Evolutionary conservation across 2,797 vertebrate genomes (phyloP), one percentile per base, ranked within the genome.

Genomic region (Micropoecilia bifurca): DNA sequence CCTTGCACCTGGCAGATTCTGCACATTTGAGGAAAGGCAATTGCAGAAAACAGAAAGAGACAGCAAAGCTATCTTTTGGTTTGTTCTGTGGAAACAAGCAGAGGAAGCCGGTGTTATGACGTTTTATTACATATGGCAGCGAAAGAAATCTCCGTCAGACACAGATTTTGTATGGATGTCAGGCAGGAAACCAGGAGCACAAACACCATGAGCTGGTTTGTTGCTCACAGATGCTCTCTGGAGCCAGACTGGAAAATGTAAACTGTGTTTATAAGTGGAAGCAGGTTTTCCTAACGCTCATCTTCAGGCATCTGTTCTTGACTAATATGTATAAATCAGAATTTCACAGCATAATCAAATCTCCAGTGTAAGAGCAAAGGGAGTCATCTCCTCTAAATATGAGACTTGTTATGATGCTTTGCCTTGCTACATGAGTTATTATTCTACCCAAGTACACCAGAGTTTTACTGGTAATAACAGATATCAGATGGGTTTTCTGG

Each of bases 401-500:
- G n/a, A 41, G 20, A 80, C 76, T 74, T 69, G n/a, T 77, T 83
- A 43, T 53, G 80, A 80, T 77, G 69, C 89, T 88, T 87, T 91
- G 80, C 86, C 80, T 82, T 57, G 81, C 78, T 73, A 79, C 63
- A 79, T 82, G 80, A 84, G 88, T 93, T 92, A 90, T 90, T 94
- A 93, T 93, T 93, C 92, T 66, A 73, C 79, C 83, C 86, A 74
- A 85, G 87, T 87, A 86, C 9, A 8, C 84, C 61, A 76, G 81
- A 83, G 86, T 88, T 78, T 86, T 86, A 85, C 91, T 88, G 92
- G 90, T 93, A 95, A 94, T 94, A 94, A 94, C 91, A 92, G 90
- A 95, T 94, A 93, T 95, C 93, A 93, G 92, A 93, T 92, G 91
- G 92, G 86, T 89, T 91, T 91, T 85, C 90, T 89, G 90, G 89